Base-by-base conservation (phyloP, 2,113 vertebrate species). In the Cyanoramphus novaezelandiae region DNA sequence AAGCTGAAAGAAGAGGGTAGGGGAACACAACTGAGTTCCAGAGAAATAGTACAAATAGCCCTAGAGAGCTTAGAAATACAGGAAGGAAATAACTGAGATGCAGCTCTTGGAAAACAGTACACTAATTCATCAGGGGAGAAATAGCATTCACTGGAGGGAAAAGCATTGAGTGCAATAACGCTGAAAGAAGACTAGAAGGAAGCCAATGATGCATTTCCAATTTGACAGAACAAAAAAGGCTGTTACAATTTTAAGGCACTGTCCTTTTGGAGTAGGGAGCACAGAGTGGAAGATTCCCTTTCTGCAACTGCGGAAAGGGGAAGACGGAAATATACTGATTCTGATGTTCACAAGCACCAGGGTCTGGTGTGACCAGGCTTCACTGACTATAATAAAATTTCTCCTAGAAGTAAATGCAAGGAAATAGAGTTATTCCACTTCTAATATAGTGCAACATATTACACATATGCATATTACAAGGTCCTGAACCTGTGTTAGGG, bases 41-140 rank as follows among this genome's bases (percentile, higher is more conserved):
- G 52, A 76, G 59, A 90, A 87, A 87, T 84, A 85, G 84, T 62
- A 88, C 12, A 14, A 59, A 88, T 71, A 82, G 49, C 71, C 52
- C 72, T 37, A 17, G 68, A 88, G 43, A 63, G 86, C 49, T 92
- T 59, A 74, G 90, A 88, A 95, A 86, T 74, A 90, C 2, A 27
- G 44, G 33, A n/a, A 88, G 71, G 68, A 88, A 92, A 59, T 44
- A 80, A 90, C 80, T 74, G 68, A 95, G 82, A 88, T 49, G 79
- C n/a, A 78, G 86, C 68, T 90, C 62, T 77, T 92, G 53, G 75
- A 86, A 95, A 95, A 88, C 9, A 35, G 39, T 82, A 65, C 41
- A 12, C 59, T 90, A 39, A 86, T 92, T 80, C 80, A 74, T 88
- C 49, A 62, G 44, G 33, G 37, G 87, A 67, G 52, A 90, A 89